phyloP scores from a whole-genome alignment of 30 jellyfish, hydroid and myxozoan genomes.

The Nemopilema nomurai region DNA sequence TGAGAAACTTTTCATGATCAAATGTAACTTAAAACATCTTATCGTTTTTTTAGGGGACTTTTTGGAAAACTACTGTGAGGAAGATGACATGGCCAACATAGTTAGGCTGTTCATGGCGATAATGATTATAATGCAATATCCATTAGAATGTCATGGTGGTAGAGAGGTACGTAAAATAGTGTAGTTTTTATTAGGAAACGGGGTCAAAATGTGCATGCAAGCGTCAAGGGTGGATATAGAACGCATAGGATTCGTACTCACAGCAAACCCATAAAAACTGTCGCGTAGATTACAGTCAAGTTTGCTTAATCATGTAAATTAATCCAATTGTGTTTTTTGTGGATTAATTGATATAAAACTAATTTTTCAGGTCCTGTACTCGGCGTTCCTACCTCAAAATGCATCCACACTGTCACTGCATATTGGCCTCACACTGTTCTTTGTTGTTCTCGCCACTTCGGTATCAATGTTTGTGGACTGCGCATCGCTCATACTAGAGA shows the following conservation, averaged over 20 bases:
- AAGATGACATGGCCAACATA: conserved; percentile 74
- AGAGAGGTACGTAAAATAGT: conserved; percentile 40
- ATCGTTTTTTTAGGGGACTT: conserved; percentile 72
- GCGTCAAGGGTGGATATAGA: background rate
- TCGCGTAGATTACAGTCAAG: no score
- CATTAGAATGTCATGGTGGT: conserved; percentile 85
- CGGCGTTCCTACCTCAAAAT: conserved; percentile 21
- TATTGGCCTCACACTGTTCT: conserved; percentile 59
- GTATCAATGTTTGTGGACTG: conserved; percentile 75
- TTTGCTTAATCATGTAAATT: no score
- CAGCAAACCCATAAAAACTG: no score
- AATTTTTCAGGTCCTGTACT: conserved; percentile 22
- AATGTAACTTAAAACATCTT: no score
- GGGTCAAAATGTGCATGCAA: no score
- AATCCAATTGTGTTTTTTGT: no score
- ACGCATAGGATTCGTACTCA: background rate
- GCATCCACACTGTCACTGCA: conserved; percentile 28
- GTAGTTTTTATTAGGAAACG: background rate
- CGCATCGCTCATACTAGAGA: conserved; percentile 69
- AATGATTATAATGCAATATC: conserved; percentile 53
- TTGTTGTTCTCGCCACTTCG: conserved; percentile 54
- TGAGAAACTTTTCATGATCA: no score
- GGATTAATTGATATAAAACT: no score
- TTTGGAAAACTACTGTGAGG: conserved; percentile 87
- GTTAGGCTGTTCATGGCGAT: conserved; percentile 51